phyloP scores from a whole-genome alignment of 53 echinoderm and acorn worm species.

The Patiria pectinifera region DNA sequence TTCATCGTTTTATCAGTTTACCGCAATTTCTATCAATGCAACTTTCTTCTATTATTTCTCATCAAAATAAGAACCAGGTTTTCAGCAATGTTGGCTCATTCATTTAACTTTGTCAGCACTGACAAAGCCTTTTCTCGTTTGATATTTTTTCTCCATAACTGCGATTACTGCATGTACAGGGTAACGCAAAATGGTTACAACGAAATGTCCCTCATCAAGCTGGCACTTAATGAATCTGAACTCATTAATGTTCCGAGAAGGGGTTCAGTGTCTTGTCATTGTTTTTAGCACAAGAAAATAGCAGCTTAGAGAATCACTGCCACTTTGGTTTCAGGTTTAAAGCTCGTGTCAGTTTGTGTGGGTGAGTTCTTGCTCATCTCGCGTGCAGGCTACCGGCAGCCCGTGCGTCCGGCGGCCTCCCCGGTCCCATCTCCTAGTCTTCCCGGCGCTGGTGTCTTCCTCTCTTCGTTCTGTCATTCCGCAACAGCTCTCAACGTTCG shows the following conservation, averaged over 20 bases:
- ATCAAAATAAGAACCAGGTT: not conserved
- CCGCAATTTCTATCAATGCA: too few species aligned
- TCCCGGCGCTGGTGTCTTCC: slow-evolving; percentile 32
- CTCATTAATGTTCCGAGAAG: not conserved
- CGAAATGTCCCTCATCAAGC: not conserved
- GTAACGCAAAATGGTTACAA: not conserved
- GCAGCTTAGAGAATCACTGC: too few species aligned
- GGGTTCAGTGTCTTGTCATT: not conserved
- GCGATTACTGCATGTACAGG: not conserved
- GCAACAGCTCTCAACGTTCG: not conserved
- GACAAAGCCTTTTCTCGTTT: too few species aligned
- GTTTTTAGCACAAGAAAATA: not conserved
- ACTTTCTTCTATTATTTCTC: not conserved
- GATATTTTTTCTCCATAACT: not conserved
- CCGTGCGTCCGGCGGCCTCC: slow-evolving; percentile 17
- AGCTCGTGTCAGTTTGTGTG: not conserved
- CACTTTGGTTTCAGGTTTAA: too few species aligned
- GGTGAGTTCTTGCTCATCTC: not conserved
- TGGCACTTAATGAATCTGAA: not conserved
- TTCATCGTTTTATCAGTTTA: too few species aligned
- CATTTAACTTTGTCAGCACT: too few species aligned
- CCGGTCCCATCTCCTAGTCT: slow-evolving; percentile 2
- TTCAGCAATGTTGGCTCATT: not conserved
- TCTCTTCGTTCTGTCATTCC: slow-evolving; percentile 14
- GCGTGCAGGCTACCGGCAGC: slow-evolving; percentile 24